A percentile compares a stretch with the other conserved stretches of the same genome.
Conservation (phyloP, 2,888 invertebrate species). For the Drosophila demipolita region DNA sequence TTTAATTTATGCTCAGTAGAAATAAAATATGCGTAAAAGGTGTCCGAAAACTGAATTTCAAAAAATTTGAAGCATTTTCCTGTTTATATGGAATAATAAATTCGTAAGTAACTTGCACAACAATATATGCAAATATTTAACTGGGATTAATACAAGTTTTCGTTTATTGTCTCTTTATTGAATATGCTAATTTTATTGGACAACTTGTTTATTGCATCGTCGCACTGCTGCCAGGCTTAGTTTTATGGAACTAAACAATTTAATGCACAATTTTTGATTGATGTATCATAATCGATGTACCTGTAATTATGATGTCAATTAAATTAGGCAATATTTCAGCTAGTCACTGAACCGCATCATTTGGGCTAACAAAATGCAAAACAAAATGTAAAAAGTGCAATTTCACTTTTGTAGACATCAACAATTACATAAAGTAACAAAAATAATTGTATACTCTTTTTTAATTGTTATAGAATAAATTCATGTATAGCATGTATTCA, state of each 20-base stretch:
- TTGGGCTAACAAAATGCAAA: slow-evolving; percentile 2
- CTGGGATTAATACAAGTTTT: background rate
- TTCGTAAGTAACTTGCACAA: background rate
- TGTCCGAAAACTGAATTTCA: background rate
- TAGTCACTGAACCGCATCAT: slow-evolving; percentile 26
- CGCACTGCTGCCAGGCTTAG: background rate
- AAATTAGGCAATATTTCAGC: slow-evolving; percentile 20
- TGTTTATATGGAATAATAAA: background rate
- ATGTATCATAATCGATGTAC: background rate
- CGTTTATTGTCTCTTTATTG: background rate
- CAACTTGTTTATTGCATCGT: slow-evolving; percentile 9
- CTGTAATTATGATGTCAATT: slow-evolving; percentile 12
- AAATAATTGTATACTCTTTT: slow-evolving; percentile 23
- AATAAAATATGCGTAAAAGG: background rate
- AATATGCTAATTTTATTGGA: background rate
- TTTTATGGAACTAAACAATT: background rate
- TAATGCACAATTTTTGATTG: background rate
- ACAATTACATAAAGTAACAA: slow-evolving; percentile 30
- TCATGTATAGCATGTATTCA: background rate
- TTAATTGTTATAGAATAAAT: background rate
- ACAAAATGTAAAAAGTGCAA: slow-evolving; percentile 12
- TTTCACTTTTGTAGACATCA: slow-evolving; percentile 14
- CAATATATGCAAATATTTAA: background rate
- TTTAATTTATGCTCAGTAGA: background rate
- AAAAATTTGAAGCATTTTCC: background rate